Percentiles rank a stretch among this genome's conserved stretches.
phyloP scores from a whole-genome alignment of 1,140 invertebrate species.

The Anoplophora glabripennis region DNA sequence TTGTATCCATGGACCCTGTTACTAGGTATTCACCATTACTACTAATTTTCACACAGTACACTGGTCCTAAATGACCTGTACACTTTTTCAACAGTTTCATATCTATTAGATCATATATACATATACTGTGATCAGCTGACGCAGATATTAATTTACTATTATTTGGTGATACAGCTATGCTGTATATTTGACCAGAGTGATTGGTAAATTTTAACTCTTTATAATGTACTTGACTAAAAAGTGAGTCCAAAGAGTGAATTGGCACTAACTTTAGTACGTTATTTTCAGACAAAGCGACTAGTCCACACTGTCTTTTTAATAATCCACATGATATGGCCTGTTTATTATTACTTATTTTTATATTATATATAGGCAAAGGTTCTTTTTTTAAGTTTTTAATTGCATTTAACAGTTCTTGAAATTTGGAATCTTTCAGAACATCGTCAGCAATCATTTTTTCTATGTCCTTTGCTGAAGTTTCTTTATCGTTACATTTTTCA shows the following conservation, averaged over 20 bases:
- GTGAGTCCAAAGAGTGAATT: slow-evolving; percentile 27
- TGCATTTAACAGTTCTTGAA: slow-evolving; percentile 24
- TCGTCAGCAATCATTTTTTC: neutral
- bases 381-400: slow-evolving; percentile 30
- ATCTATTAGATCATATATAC: slow-evolving; percentile 30
- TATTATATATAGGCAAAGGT: slow-evolving; percentile 30
- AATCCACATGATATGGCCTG: slow-evolving; percentile 38
- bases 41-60: slow-evolving; percentile 81
- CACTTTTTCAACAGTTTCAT: slow-evolving; percentile 41
- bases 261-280: slow-evolving; percentile 33
- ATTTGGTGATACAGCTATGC: slow-evolving; percentile 29
- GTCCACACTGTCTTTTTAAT: slow-evolving; percentile 33
- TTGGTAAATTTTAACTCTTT: slow-evolving; percentile 36
- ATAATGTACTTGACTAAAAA: slow-evolving; percentile 16
- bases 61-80: slow-evolving; percentile 80
- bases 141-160: slow-evolving; percentile 34
- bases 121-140: slow-evolving; percentile 39
- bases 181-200: slow-evolving; percentile 41
- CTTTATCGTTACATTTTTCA: slow-evolving; percentile 21
- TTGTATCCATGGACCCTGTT: slow-evolving; percentile 81
- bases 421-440: slow-evolving; percentile 4
- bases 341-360: slow-evolving; percentile 37
- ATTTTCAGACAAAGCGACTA: slow-evolving; percentile 39
- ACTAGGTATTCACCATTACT: slow-evolving; percentile 70
- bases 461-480: slow-evolving; percentile 16